Conservation (phyloP, 1,140 invertebrate species). For the Drosophila parabipectinata region DNA sequence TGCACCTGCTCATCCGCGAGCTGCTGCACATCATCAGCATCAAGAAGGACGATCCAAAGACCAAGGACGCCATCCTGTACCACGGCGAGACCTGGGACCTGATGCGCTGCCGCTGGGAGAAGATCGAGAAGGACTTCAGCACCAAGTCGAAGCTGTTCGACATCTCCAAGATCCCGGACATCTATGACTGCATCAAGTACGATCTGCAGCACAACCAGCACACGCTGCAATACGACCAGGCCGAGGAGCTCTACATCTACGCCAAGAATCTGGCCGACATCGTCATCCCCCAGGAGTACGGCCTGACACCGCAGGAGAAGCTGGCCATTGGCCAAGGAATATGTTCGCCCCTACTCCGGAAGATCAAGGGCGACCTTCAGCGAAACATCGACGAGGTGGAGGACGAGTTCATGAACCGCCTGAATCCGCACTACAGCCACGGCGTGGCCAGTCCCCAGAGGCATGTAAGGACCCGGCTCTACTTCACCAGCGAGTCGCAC, state of each 20-base stretch:
- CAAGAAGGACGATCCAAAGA: conserved; percentile 94
- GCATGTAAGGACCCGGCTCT: conserved; percentile 97
- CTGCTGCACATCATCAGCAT: conserved; percentile 93
- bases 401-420: conserved; percentile 96
- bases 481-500: conserved; percentile 99
- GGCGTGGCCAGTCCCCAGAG: conserved; percentile 98
- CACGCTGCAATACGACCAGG: conserved; percentile 95
- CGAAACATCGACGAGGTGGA: conserved; percentile 94
- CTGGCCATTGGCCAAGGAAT: conserved; percentile 98
- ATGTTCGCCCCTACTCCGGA: conserved; percentile 97
- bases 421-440: conserved; percentile 98
- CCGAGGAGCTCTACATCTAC: conserved; percentile 97
- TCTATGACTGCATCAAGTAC: conserved; percentile 99
- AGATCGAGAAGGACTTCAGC: conserved; percentile 99
- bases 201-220: conserved; percentile 99
- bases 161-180: conserved; percentile 99
- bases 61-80: conserved; percentile 96
- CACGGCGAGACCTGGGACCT: conserved; percentile 99
- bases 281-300: conserved; percentile 99
- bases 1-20: conserved; percentile 93
- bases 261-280: conserved; percentile 98
- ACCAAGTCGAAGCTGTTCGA: conserved; percentile 96
- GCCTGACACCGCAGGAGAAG: conserved; percentile 97
- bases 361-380: conserved; percentile 97
- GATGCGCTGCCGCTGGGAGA: conserved; percentile 98